Conservation (phyloP, 2,797 vertebrate species). For the Ataeniobius toweri region DNA sequence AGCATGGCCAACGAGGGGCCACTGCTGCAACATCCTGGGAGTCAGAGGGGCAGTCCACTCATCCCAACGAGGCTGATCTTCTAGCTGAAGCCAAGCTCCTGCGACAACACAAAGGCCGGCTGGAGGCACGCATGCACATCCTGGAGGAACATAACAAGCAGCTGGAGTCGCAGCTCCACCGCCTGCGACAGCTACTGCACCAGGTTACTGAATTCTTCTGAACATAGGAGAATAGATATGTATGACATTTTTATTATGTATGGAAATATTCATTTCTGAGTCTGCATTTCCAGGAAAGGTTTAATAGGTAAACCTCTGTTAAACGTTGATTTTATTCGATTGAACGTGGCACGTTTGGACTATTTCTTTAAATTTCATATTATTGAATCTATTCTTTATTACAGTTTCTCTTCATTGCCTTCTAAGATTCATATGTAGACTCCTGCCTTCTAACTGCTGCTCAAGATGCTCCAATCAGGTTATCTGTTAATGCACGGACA, state of each 20-base stretch:
- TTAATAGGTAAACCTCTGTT: background rate
- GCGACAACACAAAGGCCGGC: slow-evolving; percentile 94
- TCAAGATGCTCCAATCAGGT: too few relatives aligned
- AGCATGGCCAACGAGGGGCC: slow-evolving; percentile 84
- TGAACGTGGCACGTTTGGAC: too few relatives aligned
- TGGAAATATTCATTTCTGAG: too few relatives aligned
- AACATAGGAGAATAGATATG: background rate
- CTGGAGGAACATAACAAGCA: slow-evolving; percentile 98
- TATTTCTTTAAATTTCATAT: too few relatives aligned
- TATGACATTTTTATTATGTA: background rate
- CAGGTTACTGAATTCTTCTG: slow-evolving; percentile 81
- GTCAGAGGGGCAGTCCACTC: slow-evolving; percentile 60
- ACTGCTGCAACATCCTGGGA: slow-evolving; percentile 82
- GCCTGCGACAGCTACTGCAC: slow-evolving; percentile 93
- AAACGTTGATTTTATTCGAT: background rate
- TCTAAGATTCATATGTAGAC: too few relatives aligned
- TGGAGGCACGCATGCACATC: slow-evolving; percentile 97
- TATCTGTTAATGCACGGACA: background rate
- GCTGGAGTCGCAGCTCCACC: slow-evolving; percentile 94
- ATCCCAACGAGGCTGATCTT: slow-evolving; percentile 89
- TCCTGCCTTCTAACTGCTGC: too few relatives aligned
- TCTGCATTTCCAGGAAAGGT: background rate
- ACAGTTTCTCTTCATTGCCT: too few relatives aligned
- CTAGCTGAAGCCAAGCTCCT: slow-evolving; percentile 96
- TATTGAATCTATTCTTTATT: too few relatives aligned